A percentile compares a stretch with the other conserved stretches of the same genome.
Evolutionary conservation across 1,140 invertebrate species (phyloP).

Genomic region (Temnothorax nylanderi): DNA sequence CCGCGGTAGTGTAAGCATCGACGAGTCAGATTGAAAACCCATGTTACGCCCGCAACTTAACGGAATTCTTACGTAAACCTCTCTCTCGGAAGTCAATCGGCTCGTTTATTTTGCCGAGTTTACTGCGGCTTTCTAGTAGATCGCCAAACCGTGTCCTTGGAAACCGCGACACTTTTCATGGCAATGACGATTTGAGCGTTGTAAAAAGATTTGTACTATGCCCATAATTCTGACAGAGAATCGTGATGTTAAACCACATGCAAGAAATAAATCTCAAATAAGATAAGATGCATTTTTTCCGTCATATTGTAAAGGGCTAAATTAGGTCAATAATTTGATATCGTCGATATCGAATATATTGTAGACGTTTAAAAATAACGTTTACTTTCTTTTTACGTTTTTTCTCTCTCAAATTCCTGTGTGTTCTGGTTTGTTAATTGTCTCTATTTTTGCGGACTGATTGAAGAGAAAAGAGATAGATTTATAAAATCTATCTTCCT

Average conservation of each 20-base stretch:
- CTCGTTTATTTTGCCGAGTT: slow-evolving; percentile 56
- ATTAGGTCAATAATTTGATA: not conserved
- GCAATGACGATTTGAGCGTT: slow-evolving; percentile 25
- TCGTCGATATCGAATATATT: not conserved
- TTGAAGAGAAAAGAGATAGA: not conserved
- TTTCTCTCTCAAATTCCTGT: not conserved
- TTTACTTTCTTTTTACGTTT: not conserved
- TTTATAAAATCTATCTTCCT: not conserved
- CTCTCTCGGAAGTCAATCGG: slow-evolving; percentile 44
- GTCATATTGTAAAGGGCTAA: not conserved
- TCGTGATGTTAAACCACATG: not conserved
- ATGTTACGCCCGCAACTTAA: slow-evolving; percentile 52
- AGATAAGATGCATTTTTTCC: not conserved
- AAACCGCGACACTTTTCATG: slow-evolving; percentile 8
- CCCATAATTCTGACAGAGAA: not conserved
- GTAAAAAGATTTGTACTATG: not conserved
- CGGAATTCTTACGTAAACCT: slow-evolving; percentile 60
- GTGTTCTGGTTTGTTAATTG: not conserved
- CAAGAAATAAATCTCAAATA: not conserved
- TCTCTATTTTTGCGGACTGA: not conserved
- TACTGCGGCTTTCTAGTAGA: slow-evolving; percentile 41
- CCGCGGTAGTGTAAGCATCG: slow-evolving; percentile 51
- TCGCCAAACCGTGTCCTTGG: slow-evolving; percentile 47
- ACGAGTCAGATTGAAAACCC: slow-evolving; percentile 58
- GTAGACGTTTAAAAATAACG: not conserved